A percentile compares a stretch with the other conserved stretches of the same genome.
These are phyloP conservation scores for Eledone cirrhosa DNA, from an alignment of 2,888 invertebrate genomes.

Conservation along the genomic window DNA sequence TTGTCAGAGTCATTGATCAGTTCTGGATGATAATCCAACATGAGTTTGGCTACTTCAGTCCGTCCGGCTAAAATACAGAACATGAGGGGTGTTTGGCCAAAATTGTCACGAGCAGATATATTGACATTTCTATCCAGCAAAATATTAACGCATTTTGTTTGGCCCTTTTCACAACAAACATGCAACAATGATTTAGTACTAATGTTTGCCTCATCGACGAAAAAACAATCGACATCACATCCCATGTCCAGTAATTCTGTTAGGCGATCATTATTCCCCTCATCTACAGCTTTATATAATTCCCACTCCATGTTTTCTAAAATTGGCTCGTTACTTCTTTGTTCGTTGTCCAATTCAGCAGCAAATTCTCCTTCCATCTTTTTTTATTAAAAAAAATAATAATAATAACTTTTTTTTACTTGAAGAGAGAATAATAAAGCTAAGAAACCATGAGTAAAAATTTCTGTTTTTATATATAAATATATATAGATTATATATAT, in stretches of 20 bases:
- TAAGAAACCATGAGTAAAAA: too few species aligned
- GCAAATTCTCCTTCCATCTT: neutral
- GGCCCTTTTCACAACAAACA: conserved; percentile 59
- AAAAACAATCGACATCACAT: conserved; percentile 49
- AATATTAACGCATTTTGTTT: conserved; percentile 46
- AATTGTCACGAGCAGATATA: conserved; percentile 51
- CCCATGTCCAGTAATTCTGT: conserved; percentile 43
- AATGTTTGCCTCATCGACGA: conserved; percentile 50
- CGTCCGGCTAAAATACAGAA: conserved; percentile 48
- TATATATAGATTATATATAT: too few species aligned
- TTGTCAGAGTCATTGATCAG: conserved; percentile 45
- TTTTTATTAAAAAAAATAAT: too few species aligned
- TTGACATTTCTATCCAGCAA: conserved; percentile 52
- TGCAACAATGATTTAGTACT: conserved; percentile 57
- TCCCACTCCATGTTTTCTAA: conserved; percentile 18
- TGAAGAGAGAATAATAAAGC: too few species aligned
- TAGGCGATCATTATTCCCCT: conserved; percentile 38
- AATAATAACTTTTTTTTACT: too few species aligned
- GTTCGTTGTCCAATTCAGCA: neutral
- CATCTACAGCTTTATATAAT: conserved; percentile 43
- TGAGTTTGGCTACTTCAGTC: conserved; percentile 49
- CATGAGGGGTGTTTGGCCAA: conserved; percentile 61
- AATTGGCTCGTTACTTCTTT: neutral
- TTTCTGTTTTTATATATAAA: too few species aligned
- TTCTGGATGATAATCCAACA: conserved; percentile 39